A percentile compares a stretch with the other conserved stretches of the same genome.
These are phyloP conservation scores for Nicator chloris DNA, from an alignment of 2,113 vertebrate genomes.

Conservation along the genomic window DNA sequence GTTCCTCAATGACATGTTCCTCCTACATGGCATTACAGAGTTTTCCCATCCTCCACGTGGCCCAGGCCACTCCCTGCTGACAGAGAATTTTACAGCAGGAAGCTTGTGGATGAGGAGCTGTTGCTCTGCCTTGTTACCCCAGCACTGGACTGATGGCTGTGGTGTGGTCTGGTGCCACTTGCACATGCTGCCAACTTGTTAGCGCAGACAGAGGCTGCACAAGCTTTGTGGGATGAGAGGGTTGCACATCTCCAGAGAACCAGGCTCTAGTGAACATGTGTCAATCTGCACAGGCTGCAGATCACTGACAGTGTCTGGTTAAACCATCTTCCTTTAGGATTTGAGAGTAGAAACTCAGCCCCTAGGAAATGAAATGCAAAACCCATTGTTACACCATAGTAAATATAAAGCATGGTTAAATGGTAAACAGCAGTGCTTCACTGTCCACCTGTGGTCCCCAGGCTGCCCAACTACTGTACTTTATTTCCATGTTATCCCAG, in stretches of 20 bases:
- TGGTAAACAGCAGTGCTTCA: not conserved
- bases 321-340: not conserved
- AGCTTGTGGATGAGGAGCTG: not conserved
- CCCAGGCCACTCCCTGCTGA: not conserved
- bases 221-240: not conserved
- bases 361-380: not conserved
- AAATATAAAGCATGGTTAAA: not conserved
- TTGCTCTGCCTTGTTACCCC: not conserved
- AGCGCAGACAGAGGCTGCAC: not conserved
- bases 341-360: not conserved
- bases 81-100: not conserved
- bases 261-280: not conserved
- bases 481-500: not conserved
- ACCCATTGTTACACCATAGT: not conserved
- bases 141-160: not conserved
- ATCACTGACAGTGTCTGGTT: not conserved
- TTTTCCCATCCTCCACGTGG: not conserved
- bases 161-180: not conserved
- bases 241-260: not conserved
- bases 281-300: not conserved
- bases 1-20: not conserved
- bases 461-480: not conserved
- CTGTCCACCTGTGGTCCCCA: not conserved
- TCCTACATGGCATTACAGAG: fast-evolving
- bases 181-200: not conserved